phyloP scores from a whole-genome alignment of 2,113 vertebrate species.

The Malurus melanocephalus region DNA sequence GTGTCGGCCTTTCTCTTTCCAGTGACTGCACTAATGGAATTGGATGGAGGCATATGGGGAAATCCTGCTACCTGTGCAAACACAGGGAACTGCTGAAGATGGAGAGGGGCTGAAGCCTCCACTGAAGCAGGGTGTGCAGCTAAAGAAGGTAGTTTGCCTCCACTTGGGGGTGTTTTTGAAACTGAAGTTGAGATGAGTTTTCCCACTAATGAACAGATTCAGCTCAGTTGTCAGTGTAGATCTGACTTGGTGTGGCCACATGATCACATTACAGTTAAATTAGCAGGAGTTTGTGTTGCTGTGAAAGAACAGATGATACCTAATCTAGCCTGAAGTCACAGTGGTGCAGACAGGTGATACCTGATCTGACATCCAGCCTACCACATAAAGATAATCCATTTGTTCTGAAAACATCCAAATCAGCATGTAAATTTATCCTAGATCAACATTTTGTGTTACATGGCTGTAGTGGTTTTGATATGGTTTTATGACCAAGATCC shows the following conservation, averaged over 20 bases:
- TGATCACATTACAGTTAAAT: constrained; percentile 7
- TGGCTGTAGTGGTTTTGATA: neutral
- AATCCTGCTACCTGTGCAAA: neutral
- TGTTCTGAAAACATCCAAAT: constrained; percentile 47
- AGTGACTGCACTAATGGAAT: constrained; percentile 10
- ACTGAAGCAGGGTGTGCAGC: neutral
- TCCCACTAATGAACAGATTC: neutral
- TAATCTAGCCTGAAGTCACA: constrained; percentile 44
- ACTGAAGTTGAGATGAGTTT: neutral
- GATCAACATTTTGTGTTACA: neutral
- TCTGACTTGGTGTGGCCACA: neutral
- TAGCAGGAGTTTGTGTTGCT: neutral
- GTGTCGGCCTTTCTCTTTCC: neutral
- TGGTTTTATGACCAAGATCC: neutral
- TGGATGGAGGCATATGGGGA: neutral
- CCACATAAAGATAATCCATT: constrained; percentile 34
- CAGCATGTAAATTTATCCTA: neutral
- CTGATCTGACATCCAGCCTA: constrained; percentile 31
- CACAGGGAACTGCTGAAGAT: neutral
- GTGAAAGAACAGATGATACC: constrained; percentile 18
- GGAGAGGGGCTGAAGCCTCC: neutral
- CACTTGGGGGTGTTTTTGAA: neutral
- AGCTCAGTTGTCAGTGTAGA: neutral
- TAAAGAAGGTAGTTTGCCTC: neutral
- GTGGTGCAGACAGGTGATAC: constrained; percentile 12